Base-by-base conservation (phyloP, 2,797 vertebrate species). In the Miichthys miiuy region DNA sequence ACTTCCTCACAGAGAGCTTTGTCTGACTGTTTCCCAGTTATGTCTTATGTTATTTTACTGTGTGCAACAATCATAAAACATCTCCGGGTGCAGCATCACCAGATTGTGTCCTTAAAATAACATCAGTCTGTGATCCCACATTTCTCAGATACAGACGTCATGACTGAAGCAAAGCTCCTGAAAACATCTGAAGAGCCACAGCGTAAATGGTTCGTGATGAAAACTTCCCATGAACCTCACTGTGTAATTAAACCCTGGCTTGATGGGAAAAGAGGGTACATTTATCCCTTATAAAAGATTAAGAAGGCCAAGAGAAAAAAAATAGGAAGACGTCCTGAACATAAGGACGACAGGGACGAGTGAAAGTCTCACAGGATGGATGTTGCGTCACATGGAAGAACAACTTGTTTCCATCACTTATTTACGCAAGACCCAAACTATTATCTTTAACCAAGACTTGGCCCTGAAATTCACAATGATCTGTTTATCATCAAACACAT, bases 361-460 rank as follows among this genome's bases (percentile, higher is more conserved):
- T 2, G 3, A 34, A 10, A 65, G 75, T 77, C 80, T 79, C 82
- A 85, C 52, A 74, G 84, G 87, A 91, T 69, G 84, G 17, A 41
- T 47, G 60, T 6, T 17, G 20, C 38, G 34, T 44, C 23, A 52
- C 0, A 41, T 3, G 30, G 27, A 34, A 79, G 12, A 51, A 23
- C 10, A 16, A 65, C 54, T 46, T 51, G 23, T 71, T 50, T 57
- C 61, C 67, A 12, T 42, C 20, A 14, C 46, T 64, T 42, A 38
- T 38, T 38, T 9, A 38, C 34, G 34, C 34, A 38, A 38, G 34
- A 34, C 7, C 34, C 7, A 34, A 30, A 30, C 30, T 30, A 30
- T 13, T 1, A 54, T n/a, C 56, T 55, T 6, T 30, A 50, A 41
- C 6, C 38, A 73, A 17, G 16, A 21, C 23, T n/a, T 34, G 5